Percentiles rank a stretch among this genome's conserved stretches.
These are phyloP conservation scores for Neogobius melanostomus DNA, from an alignment of 2,113 vertebrate species.

Conservation along the genomic window DNA sequence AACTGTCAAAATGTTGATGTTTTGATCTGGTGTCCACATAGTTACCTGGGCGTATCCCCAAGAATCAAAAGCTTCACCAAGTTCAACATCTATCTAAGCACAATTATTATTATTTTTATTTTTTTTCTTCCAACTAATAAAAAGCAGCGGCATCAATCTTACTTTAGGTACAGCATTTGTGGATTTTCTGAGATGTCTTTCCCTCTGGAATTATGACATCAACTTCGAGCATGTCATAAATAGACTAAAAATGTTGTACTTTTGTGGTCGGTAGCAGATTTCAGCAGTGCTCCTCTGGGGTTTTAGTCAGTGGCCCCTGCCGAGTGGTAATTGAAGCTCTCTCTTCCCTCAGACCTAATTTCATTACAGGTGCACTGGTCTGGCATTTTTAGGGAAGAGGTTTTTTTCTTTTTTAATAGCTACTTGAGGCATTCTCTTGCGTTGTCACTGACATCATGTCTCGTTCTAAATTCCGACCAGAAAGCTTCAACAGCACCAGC, in stretches of 20 bases:
- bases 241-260: not conserved
- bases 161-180: no score
- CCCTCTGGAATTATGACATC: no score
- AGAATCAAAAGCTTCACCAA: no score
- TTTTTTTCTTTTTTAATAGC: slow-evolving; percentile 5
- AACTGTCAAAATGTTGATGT: no score
- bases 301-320: slow-evolving; percentile 13
- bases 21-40: no score
- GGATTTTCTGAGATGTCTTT: no score
- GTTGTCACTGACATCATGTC: slow-evolving; percentile 56
- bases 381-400: slow-evolving; percentile 10
- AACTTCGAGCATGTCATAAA: no score
- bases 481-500: not conserved
- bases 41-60: no score
- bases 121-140: no score
- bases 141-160: no score
- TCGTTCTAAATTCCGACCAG: slow-evolving; percentile 26
- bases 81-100: no score
- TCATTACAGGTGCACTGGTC: slow-evolving; percentile 38
- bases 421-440: slow-evolving; percentile 25
- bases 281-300: slow-evolving; percentile 15
- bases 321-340: slow-evolving; percentile 38
- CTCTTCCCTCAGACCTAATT: slow-evolving; percentile 23
- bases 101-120: no score
- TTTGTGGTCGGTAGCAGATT: slow-evolving; percentile 22